Evolutionary conservation across 2,888 invertebrate species (phyloP), one percentile per base, ranked within the genome.

Genomic region (Patella depressa): DNA sequence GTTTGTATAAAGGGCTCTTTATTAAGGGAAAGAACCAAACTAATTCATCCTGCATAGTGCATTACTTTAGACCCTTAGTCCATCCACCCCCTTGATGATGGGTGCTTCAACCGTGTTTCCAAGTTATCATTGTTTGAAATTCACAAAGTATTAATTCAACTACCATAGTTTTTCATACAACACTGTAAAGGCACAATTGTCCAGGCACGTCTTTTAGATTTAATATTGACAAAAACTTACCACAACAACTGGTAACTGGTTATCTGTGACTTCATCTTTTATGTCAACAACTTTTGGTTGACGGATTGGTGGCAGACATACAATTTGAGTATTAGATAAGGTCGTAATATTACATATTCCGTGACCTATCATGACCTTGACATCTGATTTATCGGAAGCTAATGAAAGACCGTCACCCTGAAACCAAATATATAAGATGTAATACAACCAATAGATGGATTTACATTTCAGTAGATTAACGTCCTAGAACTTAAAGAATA

Each of bases 291-390:
- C 89, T 11, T 94, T 89, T 0, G 98, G 98, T 91, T 98, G 97
- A 76, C 94, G 93, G 89, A 95, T 95, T 2, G 99, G 98, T 15
- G 98, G 98, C 53, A 96, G 96, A 91, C 99, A 99, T 14, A 98
- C 95, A 19, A 99, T 93, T 90, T 98, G 98, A 65, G 95, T 95
- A 90, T 95, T 94, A 2, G 98, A 97, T 72, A 99, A 93, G 81
- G 98, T 96, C 2, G 98, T 98, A 17, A 99, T 97, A 92, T 98
- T 98, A 90, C 99, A 99, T 55, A 95, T 94, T 87, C 95, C 94
- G 5, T 94, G 94, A 5, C 99, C 99, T 84, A 99, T 97, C 24
- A 96, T 97, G 5, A 99, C 98, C 85, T 95, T 94, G 0, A 98
- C 96, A 92, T 98, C 99, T 9, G 96, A 94, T 91, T 98, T 97